Evolutionary conservation across 2,797 vertebrate genomes (phyloP).

Genomic region (Melanotaenia nigrans): DNA sequence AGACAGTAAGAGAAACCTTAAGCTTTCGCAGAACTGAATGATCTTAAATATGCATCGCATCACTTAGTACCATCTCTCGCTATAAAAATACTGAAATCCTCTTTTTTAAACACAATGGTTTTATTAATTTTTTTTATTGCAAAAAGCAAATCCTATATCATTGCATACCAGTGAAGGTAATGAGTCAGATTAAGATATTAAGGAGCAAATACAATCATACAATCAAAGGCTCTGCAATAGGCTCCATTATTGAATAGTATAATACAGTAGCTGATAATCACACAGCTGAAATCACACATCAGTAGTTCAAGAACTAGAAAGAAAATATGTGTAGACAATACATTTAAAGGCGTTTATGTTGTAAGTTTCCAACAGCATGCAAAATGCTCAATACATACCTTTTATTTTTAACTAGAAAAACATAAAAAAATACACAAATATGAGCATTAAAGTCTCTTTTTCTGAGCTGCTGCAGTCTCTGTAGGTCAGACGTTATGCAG

Average conservation of each 20-base stretch:
- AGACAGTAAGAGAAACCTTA: slow-evolving; percentile 1
- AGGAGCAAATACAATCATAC: slow-evolving; percentile 19
- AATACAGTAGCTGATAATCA: slow-evolving; percentile 37
- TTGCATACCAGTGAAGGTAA: slow-evolving; percentile 20
- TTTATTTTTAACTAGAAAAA: slow-evolving; percentile 26
- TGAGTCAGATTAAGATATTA: slow-evolving; percentile 38
- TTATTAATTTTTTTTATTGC: slow-evolving; percentile 49
- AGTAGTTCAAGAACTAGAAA: slow-evolving; percentile 68
- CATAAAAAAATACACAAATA: slow-evolving; percentile 23
- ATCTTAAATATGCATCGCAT: background rate
- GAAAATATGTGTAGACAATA: slow-evolving; percentile 16
- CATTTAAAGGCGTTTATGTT: slow-evolving; percentile 30
- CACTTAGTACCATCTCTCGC: background rate
- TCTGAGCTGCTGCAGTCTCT: slow-evolving; percentile 24
- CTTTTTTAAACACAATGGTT: background rate
- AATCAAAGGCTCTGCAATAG: slow-evolving; percentile 45
- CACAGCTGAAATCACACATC: slow-evolving; percentile 51
- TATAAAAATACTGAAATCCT: slow-evolving; percentile 14
- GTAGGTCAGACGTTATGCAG: slow-evolving; percentile 4
- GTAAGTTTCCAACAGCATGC: slow-evolving; percentile 25
- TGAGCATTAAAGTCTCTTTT: slow-evolving; percentile 10
- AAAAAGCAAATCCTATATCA: slow-evolving; percentile 24
- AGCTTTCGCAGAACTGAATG: slow-evolving; percentile 3
- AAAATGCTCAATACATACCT: slow-evolving; percentile 31
- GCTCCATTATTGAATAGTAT: slow-evolving; percentile 35